Evolutionary conservation across 2,797 vertebrate species (phyloP), one percentile per base, ranked within the genome.

Genomic region (Gambusia yucatana): DNA sequence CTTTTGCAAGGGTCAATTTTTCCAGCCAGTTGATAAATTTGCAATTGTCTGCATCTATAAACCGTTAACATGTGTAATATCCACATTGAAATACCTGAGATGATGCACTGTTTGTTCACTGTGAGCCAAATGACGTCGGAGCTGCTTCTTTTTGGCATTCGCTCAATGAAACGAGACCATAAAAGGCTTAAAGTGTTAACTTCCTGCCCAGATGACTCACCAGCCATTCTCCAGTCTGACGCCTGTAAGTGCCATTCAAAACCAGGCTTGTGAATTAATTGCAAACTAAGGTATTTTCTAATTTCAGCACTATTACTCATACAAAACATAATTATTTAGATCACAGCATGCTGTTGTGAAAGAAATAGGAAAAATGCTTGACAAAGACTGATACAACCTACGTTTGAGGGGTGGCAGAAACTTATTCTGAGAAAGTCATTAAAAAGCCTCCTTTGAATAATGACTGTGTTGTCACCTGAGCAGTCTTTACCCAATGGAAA

Each of bases 361-460:
- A 67, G 65, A 63, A 2, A 77, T 48, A 50, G 77, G 75, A 79
- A 77, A 65, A 69, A 73, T 70, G 8, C 47, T 73, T 75, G 48
- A 33, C 52, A 52, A 50, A 4, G 75, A 17, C 63, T 72, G 57
- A 73, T 69, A 30, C 33, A 55, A 79, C 52, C 55, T 75, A 74
- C 55, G 70, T 50, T 75, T 70, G 76, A 77, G 80, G 74, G 75
- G 72, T 72, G 44, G 50, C 50, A 41, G 25, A 75, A 86, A 73
- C n/a, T 44, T 79, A 55, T 89, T 87, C 80, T 76, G 71, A 73
- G 61, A 43, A 63, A 74, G 71, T 80, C 81, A 52, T 59, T 70
- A 78, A 74, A 69, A 71, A 79, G 46, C 28, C 43, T 11, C 0
- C 79, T 85, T 89, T 84, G 39, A 87, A 80, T 85, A 82, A 86